A percentile compares a stretch with the other conserved stretches of the same genome.
phyloP scores from a whole-genome alignment of 2,888 invertebrate genomes.

The Osmoderma eremita region DNA sequence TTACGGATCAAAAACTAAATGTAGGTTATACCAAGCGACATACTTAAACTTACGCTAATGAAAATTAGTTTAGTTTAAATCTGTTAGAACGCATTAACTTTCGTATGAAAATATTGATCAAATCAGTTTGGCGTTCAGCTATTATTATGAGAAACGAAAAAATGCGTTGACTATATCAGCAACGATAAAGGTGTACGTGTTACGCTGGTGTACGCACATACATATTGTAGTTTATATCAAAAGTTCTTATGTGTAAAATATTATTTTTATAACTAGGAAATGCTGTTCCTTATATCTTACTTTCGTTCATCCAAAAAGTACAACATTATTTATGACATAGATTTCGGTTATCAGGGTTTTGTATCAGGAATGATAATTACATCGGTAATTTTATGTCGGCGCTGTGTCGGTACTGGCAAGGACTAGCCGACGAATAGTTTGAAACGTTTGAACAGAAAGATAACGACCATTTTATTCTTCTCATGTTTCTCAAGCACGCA shows the following conservation, averaged over 20 bases:
- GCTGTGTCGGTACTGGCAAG: conserved; percentile 21
- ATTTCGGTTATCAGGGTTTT: conserved; percentile 41
- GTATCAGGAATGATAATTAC: conserved; percentile 49
- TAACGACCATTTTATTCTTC: conserved; percentile 45
- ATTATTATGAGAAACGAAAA: no score
- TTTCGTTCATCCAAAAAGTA: conserved; percentile 29
- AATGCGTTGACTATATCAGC: no score
- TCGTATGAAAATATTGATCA: no score
- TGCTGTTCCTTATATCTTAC: not conserved
- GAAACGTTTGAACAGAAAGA: conserved; percentile 39
- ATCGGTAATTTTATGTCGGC: conserved; percentile 38
- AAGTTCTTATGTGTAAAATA: not conserved
- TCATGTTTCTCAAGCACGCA: conserved; percentile 49
- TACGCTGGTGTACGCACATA: no score
- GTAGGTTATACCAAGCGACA: no score
- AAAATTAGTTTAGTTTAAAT: no score
- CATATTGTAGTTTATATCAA: no score
- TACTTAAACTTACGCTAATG: no score
- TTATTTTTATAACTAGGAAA: not conserved
- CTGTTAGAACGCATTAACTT: no score
- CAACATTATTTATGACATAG: conserved; percentile 36
- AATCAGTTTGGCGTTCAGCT: no score
- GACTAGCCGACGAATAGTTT: conserved; percentile 38
- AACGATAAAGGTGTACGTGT: no score
- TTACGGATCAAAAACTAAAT: no score